phyloP scores from a whole-genome alignment of 1,140 invertebrate species.

The Drosophila busckii region DNA sequence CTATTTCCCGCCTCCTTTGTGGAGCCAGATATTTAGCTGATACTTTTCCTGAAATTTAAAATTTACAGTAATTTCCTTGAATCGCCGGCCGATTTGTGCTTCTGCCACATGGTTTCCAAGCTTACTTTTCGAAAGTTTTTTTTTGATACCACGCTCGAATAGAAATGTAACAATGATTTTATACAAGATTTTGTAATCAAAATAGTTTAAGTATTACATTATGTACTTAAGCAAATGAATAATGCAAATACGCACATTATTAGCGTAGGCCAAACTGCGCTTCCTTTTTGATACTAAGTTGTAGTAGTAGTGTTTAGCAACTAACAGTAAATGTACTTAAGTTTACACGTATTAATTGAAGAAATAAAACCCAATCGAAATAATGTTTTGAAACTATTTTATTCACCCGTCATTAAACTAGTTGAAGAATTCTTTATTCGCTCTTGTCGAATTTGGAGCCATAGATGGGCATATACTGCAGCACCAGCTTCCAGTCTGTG shows the following conservation, averaged over 20 bases:
- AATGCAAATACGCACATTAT: conserved; percentile 12
- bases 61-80: conserved; percentile 27
- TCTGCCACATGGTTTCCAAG: conserved; percentile 38
- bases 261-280: conserved; percentile 15
- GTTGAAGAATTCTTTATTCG: conserved; percentile 59
- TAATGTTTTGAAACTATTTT: conserved; percentile 46
- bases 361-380: background rate
- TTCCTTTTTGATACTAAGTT: conserved; percentile 25
- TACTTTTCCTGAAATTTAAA: conserved; percentile 34
- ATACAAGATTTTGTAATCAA: conserved; percentile 56
- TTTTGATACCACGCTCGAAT: conserved; percentile 35
- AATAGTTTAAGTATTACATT: conserved; percentile 27
- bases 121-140: conserved; percentile 47
- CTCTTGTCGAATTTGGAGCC: conserved; percentile 84
- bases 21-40: conserved; percentile 80
- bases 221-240: conserved; percentile 15
- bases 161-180: conserved; percentile 48
- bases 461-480: conserved; percentile 87
- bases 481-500: conserved; percentile 88
- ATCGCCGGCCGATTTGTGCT: conserved; percentile 60
- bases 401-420: conserved; percentile 44
- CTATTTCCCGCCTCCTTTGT: conserved; percentile 97
- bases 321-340: conserved; percentile 25
- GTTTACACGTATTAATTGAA: conserved; percentile 7
- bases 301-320: conserved; percentile 1